phyloP scores from a whole-genome alignment of 1,140 invertebrate genomes.

The Ctenoplectra terminalis region DNA sequence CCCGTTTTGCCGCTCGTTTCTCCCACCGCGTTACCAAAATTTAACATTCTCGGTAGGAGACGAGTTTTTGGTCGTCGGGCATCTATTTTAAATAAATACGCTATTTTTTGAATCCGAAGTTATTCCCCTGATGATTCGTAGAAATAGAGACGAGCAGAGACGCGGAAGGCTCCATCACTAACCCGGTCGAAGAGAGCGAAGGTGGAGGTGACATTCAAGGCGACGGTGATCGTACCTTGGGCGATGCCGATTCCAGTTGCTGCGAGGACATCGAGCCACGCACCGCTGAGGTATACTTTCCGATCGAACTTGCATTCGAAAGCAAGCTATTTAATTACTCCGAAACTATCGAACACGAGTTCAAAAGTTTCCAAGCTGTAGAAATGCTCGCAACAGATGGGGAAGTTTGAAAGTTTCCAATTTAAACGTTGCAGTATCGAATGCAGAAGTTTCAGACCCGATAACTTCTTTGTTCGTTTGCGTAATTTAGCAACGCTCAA shows the following conservation, averaged over 20 bases:
- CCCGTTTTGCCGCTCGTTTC: neutral
- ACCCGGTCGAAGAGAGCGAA: conserved; percentile 83
- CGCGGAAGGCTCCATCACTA: conserved; percentile 83
- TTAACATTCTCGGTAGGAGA: neutral
- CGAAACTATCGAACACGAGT: conserved; percentile 1
- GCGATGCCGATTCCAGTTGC: conserved; percentile 76
- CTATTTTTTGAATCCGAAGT: too few species aligned
- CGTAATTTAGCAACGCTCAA: neutral
- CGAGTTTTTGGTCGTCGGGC: neutral
- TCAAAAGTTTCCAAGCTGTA: neutral
- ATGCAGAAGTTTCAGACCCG: neutral
- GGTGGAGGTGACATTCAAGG: conserved; percentile 70
- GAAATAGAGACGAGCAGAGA: conserved; percentile 82
- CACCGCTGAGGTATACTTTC: conserved; percentile 71
- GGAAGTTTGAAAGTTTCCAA: neutral
- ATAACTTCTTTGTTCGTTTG: neutral
- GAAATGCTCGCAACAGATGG: neutral
- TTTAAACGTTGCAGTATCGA: neutral
- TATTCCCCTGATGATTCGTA: conserved; percentile 59
- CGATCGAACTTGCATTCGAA: neutral
- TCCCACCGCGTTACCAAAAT: neutral
- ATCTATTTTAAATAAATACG: too few species aligned
- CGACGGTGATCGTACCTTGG: conserved; percentile 75
- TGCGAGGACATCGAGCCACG: conserved; percentile 79
- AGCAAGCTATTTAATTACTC: neutral